Base-by-base conservation (phyloP, 2,888 invertebrate genomes). In the Chorisops tibialis region DNA sequence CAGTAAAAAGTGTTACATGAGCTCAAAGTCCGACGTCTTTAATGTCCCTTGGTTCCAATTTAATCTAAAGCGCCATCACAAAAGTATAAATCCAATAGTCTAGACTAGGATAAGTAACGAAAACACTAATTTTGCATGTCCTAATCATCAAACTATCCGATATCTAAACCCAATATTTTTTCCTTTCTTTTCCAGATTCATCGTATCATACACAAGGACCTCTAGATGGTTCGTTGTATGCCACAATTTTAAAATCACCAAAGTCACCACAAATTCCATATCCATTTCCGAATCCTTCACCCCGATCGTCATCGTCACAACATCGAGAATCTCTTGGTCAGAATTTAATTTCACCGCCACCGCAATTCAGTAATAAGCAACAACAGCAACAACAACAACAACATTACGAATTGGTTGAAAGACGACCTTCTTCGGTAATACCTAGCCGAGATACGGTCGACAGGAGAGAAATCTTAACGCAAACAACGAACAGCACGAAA, bases 161-260 rank as follows among this genome's bases (percentile, higher is more conserved):
- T 19, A 6, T 47, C 14, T 47, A 12, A 12, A 19, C 12, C 47
- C 47, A 47, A 43, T 9, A 14, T 12, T n/a, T 21, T 21, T 47
- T 47, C 9, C 30, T 30, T 38, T 59, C 24, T 11, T 19, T 65
- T 67, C 5, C 60, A 68, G 68, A 59, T 54, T 65, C 67, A 19
- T 65, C 67, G 66, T 82, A 80, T 68, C 89, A 91, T 78, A 90
- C 89, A 48, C 88, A 88, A 76, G 92, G 91, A 41, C 93, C 93
- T 47, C 81, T 93, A 71, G 93, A 93, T 86, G 93, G 93, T 70
- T 93, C 92, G 72, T 86, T 93, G 72, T 93, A 94, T 84, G 93
- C 93, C 68, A 85, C 85, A 61, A 85, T 86, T 52, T 58, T 68
- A 35, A 70, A 69, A 68, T 68, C 69, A 59, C 68, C 70, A 62